Conservation (phyloP, 2,888 invertebrate species). For the Tanytarsus gracilentus region DNA sequence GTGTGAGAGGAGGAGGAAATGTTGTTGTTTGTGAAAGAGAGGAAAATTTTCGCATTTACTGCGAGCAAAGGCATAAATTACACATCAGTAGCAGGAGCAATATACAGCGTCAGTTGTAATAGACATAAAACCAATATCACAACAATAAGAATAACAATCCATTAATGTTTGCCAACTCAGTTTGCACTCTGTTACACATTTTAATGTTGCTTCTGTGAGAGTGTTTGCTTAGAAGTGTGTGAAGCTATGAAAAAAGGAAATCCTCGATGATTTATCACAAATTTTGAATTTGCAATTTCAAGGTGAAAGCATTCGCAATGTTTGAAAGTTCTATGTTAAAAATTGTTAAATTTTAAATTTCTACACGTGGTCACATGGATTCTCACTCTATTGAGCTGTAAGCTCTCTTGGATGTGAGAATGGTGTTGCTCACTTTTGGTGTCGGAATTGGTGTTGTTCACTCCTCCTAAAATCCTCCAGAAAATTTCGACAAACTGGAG, state of each 20-base stretch:
- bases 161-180: conserved; percentile 16
- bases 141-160: conserved; percentile 26
- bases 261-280: conserved; percentile 10
- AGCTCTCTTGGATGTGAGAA: no score
- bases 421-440: no score
- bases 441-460: no score
- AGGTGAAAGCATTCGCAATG: no score
- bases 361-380: no score
- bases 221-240: not conserved
- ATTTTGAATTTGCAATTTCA: not conserved
- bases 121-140: conserved; percentile 25
- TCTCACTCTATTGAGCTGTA: no score
- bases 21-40: not conserved
- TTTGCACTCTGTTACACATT: not conserved
- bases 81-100: no score
- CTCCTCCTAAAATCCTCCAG: no score
- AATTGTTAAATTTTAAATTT: no score
- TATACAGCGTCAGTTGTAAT: conserved; percentile 27
- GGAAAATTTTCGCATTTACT: not conserved
- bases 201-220: not conserved
- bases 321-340: no score
- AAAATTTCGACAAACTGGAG: no score
- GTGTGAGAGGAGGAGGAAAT: not conserved
- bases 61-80: conserved; percentile 15
- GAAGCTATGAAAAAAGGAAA: not conserved